Conservation (phyloP, 1,140 invertebrate species). For the Antheraea pernyi region DNA sequence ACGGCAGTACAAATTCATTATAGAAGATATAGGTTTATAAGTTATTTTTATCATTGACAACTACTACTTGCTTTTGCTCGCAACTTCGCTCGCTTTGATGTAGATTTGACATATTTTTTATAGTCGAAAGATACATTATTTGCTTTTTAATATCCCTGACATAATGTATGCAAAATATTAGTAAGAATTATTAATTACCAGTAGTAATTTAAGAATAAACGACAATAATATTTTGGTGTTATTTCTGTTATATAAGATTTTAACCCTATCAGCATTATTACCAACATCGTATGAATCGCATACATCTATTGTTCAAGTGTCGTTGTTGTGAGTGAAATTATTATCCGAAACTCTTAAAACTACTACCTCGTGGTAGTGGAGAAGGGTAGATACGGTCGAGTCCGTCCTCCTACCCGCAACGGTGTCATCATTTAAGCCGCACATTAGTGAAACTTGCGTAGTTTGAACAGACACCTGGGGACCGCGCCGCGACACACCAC, state of each 20-base stretch:
- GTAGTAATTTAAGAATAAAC: no score
- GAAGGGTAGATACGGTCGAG: not conserved
- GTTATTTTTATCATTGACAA: no score
- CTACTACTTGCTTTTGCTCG: no score
- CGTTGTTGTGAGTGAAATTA: not conserved
- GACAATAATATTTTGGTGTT: no score
- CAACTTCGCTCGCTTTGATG: no score
- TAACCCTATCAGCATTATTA: not conserved
- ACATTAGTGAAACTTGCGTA: conserved; percentile 73
- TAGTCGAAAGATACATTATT: no score
- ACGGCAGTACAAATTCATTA: not conserved
- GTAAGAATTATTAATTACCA: no score
- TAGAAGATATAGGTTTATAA: not conserved
- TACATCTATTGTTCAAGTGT: not conserved
- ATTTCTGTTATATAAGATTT: no score
- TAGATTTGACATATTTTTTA: no score
- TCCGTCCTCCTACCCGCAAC: conserved; percentile 31
- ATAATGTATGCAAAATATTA: no score
- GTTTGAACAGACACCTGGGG: conserved; percentile 66
- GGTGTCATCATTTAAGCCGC: conserved; percentile 72
- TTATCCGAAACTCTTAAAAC: conserved; percentile 8
- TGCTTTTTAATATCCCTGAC: no score
- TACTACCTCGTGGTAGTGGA: not conserved
- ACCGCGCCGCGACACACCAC: conserved; percentile 46
- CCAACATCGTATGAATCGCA: not conserved